Evolutionary conservation across 2,888 invertebrate genomes (phyloP).

Genomic region (Epicampocera succincta): DNA sequence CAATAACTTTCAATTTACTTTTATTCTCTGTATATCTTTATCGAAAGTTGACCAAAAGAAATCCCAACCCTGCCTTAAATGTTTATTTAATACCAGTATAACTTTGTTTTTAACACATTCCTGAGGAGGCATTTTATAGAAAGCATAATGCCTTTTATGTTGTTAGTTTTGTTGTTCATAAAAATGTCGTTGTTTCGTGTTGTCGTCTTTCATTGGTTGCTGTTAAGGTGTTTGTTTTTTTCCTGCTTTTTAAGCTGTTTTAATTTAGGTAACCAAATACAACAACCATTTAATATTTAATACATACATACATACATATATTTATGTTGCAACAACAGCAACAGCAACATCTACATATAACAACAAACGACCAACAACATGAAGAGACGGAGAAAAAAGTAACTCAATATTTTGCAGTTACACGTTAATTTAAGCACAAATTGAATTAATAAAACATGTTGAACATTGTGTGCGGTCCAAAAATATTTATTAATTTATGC

Average conservation of each 20-base stretch:
- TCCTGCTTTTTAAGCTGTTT: constrained; percentile 27
- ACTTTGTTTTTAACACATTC: constrained; percentile 50
- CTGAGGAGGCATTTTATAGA: constrained; percentile 39
- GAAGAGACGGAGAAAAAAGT: constrained; percentile 56
- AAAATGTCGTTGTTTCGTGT: constrained; percentile 51
- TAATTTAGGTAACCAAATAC: constrained; percentile 60
- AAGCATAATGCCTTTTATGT: constrained; percentile 42
- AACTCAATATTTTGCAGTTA: constrained; percentile 80
- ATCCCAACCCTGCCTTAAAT: constrained; percentile 35
- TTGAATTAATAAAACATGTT: constrained; percentile 82
- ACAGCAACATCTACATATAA: constrained; percentile 24
- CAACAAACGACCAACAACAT: constrained; percentile 43
- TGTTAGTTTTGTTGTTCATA: constrained; percentile 55
- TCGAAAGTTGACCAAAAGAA: not conserved
- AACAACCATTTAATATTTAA: constrained; percentile 41
- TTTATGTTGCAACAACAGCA: constrained; percentile 45
- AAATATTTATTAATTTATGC: constrained; percentile 80
- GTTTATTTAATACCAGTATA: constrained; percentile 17
- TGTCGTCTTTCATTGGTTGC: constrained; percentile 47
- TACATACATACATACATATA: not conserved
- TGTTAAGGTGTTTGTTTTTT: not conserved
- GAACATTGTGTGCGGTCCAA: constrained; percentile 81
- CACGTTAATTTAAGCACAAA: constrained; percentile 82
- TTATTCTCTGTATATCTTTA: too few relatives aligned
- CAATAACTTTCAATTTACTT: too few relatives aligned